A percentile compares a stretch with the other conserved stretches of the same genome.
phyloP scores from a whole-genome alignment of 2,888 invertebrate genomes.

The Plagiodera versicolora region DNA sequence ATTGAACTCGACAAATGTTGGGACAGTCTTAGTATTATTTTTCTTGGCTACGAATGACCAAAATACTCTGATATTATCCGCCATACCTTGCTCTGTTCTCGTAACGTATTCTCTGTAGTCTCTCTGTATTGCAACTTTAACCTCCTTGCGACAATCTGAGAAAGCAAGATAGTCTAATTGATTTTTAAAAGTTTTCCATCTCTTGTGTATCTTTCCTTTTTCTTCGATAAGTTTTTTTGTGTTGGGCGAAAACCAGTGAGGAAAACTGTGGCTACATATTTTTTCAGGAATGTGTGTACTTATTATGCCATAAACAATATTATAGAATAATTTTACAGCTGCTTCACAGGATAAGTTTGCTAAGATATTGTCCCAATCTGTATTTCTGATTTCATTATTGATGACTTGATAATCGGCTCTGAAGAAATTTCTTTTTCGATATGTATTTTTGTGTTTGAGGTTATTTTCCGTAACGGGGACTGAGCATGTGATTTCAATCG shows the following conservation, averaged over 20 bases:
- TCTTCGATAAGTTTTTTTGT: too few relatives aligned
- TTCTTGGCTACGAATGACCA: constrained; percentile 7
- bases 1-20: not conserved
- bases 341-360: too few relatives aligned
- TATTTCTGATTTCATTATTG: not conserved
- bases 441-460: not conserved
- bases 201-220: too few relatives aligned
- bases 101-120: constrained; percentile 2
- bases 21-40: not conserved
- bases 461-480: not conserved
- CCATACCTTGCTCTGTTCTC: not conserved
- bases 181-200: not conserved
- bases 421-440: not conserved
- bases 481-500: not conserved
- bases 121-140: constrained; percentile 4
- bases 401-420: not conserved
- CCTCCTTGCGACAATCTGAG: not conserved
- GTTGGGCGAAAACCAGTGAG: too few relatives aligned
- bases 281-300: too few relatives aligned
- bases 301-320: too few relatives aligned
- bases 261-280: too few relatives aligned
- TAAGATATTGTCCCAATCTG: not conserved
- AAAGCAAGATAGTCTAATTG: not conserved
- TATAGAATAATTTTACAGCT: too few relatives aligned
- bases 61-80: not conserved